phyloP scores from a whole-genome alignment of 2,797 vertebrate genomes.

The Microctenopoma lineatum region DNA sequence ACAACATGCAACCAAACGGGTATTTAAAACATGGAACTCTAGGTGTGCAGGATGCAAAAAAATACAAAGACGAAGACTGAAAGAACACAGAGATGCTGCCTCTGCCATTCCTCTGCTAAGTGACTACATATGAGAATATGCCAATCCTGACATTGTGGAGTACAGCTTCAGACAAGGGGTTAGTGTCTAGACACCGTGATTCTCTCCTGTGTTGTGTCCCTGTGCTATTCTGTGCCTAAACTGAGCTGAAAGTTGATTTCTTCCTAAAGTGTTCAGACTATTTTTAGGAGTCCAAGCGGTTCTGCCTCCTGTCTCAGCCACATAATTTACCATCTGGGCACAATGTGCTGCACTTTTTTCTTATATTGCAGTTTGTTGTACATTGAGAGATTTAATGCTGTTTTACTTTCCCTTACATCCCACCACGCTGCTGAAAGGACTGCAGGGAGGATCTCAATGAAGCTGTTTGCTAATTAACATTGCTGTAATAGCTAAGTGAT shows the following conservation, averaged over 20 bases:
- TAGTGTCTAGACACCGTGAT: slow-evolving; percentile 16
- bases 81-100: neutral
- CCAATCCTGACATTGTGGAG: slow-evolving; percentile 8
- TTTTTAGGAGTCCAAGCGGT: slow-evolving; percentile 45
- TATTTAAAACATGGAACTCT: neutral
- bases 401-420: slow-evolving; percentile 23
- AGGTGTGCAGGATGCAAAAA: neutral
- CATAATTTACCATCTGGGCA: slow-evolving; percentile 45
- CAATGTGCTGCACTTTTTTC: slow-evolving; percentile 19
- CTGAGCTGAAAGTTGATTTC: slow-evolving; percentile 31
- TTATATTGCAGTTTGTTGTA: slow-evolving; percentile 45
- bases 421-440: slow-evolving; percentile 10
- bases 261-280: slow-evolving; percentile 37
- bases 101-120: neutral
- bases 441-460: neutral
- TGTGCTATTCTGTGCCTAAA: slow-evolving; percentile 20
- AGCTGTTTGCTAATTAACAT: slow-evolving; percentile 50
- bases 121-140: neutral
- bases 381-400: slow-evolving; percentile 36
- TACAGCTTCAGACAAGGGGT: slow-evolving; percentile 10
- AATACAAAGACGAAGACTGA: neutral
- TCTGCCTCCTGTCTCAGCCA: slow-evolving; percentile 19
- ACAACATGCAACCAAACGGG: neutral
- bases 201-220: slow-evolving; percentile 8
- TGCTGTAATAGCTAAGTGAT: slow-evolving; percentile 14